phyloP scores from a whole-genome alignment of 2,113 vertebrate species.

The Oreamnos americanus region DNA sequence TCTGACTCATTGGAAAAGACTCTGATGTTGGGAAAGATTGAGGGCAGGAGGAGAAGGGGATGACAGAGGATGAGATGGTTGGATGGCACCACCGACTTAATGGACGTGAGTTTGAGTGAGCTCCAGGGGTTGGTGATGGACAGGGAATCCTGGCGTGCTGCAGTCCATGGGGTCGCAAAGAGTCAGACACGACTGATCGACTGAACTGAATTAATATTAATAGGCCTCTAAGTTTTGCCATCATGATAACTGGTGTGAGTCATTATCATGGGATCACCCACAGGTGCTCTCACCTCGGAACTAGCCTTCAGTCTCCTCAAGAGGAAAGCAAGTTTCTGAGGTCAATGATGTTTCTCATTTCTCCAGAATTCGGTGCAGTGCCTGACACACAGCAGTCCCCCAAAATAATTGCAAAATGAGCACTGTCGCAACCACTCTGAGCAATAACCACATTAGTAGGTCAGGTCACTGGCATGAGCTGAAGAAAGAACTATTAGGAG shows the following conservation, averaged over 20 bases:
- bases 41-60: background rate
- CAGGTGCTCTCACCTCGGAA: fast-evolving
- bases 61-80: background rate
- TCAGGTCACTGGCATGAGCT: background rate
- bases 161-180: background rate
- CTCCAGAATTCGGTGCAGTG: background rate
- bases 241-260: fast-evolving
- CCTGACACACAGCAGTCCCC: background rate
- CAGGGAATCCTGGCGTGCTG: background rate
- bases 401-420: fast-evolving
- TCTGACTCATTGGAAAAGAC: background rate
- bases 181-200: fast-evolving
- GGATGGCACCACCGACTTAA: background rate
- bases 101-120: background rate
- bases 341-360: fast-evolving
- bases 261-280: fast-evolving
- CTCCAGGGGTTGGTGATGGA: background rate
- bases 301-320: fast-evolving
- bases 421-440: fast-evolving
- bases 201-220: background rate
- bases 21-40: background rate
- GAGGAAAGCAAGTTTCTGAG: background rate
- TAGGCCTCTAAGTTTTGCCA: fast-evolving
- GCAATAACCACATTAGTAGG: too few relatives aligned
- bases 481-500: background rate